These are phyloP conservation scores for Vipera latastei DNA, from an alignment of 2,797 vertebrate genomes.

Conservation along the genomic window DNA sequence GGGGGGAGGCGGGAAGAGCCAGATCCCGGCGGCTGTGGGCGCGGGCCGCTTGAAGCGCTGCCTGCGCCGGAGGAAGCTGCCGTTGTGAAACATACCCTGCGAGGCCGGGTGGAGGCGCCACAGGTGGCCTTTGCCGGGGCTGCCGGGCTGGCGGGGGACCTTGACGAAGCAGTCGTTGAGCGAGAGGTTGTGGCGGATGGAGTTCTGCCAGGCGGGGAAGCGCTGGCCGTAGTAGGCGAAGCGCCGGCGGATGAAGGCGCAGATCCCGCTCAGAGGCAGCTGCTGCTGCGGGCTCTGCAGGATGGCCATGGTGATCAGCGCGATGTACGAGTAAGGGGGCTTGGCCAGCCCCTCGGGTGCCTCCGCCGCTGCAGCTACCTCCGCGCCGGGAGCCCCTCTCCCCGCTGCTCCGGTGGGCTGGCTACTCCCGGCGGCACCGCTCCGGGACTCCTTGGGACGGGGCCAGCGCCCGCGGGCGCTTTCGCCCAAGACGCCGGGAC, in stretches of 20 bases:
- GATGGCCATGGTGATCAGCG: conserved; percentile 93
- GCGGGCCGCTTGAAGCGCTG: conserved; percentile 86
- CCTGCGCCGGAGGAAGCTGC: conserved; percentile 86
- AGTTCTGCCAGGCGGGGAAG: conserved; percentile 91
- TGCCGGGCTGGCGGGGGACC: conserved; percentile 84
- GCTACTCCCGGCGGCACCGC: background rate
- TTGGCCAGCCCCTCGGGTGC: conserved; percentile 74
- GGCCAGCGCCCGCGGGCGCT: conserved; percentile 39
- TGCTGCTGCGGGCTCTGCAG: conserved; percentile 86
- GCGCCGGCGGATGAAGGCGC: conserved; percentile 89
- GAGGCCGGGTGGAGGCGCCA: conserved; percentile 91
- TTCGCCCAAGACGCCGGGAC: conserved; percentile 70
- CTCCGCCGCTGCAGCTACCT: background rate
- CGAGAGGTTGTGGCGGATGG: conserved; percentile 92
- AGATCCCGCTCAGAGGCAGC: conserved; percentile 87
- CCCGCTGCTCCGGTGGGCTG: background rate
- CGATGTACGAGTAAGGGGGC: conserved; percentile 90
- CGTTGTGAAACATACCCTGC: conserved; percentile 91
- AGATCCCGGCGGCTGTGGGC: conserved; percentile 58
- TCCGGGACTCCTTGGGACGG: conserved; percentile 18
- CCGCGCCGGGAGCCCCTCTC: conserved; percentile 12
- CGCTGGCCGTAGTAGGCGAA: conserved; percentile 87
- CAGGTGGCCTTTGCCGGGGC: conserved; percentile 88
- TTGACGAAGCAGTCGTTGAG: conserved; percentile 96
- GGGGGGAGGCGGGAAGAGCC: conserved; percentile 75